Percentiles rank a stretch among this genome's conserved stretches.
phyloP scores from a whole-genome alignment of 1,140 invertebrate genomes.

The Caenorhabditis latens region DNA sequence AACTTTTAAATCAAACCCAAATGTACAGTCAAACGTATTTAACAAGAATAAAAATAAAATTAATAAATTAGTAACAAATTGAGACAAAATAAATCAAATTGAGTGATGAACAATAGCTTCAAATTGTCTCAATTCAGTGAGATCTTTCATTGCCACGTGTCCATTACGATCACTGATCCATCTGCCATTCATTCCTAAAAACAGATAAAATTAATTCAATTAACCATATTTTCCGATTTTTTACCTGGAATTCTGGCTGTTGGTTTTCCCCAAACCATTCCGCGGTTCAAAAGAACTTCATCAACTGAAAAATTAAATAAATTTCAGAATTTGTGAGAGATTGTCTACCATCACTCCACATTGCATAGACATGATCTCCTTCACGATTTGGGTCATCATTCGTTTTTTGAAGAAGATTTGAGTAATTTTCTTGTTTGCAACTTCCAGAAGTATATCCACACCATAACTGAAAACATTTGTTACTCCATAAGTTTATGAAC shows the following conservation, averaged over 20 bases:
- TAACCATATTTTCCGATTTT: conserved; percentile 73
- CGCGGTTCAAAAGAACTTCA: conserved; percentile 72
- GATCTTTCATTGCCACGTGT: conserved; percentile 77
- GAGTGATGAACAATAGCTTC: conserved; percentile 77
- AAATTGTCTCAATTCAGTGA: conserved; percentile 76
- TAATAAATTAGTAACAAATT: conserved; percentile 40
- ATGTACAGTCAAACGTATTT: conserved; percentile 36
- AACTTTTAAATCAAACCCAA: conserved; percentile 7
- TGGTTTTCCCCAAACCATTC: conserved; percentile 77
- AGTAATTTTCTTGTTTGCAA: conserved; percentile 76
- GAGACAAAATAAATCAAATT: conserved; percentile 68
- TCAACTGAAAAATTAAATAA: conserved; percentile 70
- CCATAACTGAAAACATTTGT: conserved; percentile 67
- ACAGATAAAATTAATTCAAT: conserved; percentile 71
- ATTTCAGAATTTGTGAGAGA: background rate
- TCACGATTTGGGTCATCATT: conserved; percentile 74
- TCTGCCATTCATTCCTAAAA: conserved; percentile 75
- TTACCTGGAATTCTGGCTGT: conserved; percentile 72
- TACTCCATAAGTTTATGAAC: background rate
- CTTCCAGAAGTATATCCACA: conserved; percentile 75
- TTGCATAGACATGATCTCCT: conserved; percentile 76
- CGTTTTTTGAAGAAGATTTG: conserved; percentile 76
- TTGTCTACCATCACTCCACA: conserved; percentile 73
- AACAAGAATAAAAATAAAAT: conserved; percentile 29
- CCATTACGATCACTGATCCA: conserved; percentile 77